phyloP scores from a whole-genome alignment of 1,140 invertebrate genomes.

The Ganaspis sp. region DNA sequence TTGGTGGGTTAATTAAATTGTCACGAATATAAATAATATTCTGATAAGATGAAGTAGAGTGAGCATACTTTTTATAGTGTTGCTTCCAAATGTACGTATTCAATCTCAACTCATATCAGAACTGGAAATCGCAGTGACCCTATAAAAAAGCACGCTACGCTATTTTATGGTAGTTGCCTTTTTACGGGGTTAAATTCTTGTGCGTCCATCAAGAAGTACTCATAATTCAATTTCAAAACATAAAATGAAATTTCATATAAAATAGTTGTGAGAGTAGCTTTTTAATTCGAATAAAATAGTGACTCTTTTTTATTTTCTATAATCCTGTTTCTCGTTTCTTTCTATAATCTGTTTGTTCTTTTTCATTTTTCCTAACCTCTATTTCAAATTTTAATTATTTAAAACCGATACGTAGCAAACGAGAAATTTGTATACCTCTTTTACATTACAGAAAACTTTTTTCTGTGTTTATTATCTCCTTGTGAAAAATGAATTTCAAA shows the following conservation, averaged over 20 bases:
- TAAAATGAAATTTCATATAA: neutral
- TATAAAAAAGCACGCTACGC: conserved; percentile 8
- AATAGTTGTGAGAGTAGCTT: neutral
- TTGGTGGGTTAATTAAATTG: neutral
- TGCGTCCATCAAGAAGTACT: neutral
- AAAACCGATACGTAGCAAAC: too few species aligned
- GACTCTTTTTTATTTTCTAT: too few species aligned
- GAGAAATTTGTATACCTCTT: too few species aligned
- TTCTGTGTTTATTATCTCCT: too few species aligned
- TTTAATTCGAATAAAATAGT: neutral
- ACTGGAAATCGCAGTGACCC: neutral
- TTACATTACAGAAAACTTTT: too few species aligned
- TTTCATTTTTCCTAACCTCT: too few species aligned
- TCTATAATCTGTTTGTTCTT: too few species aligned
- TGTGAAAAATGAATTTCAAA: too few species aligned
- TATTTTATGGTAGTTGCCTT: neutral
- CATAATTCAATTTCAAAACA: neutral
- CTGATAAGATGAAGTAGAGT: neutral
- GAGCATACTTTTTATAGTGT: neutral
- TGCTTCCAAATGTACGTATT: neutral
- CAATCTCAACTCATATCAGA: conserved; percentile 8
- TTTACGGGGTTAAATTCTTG: neutral
- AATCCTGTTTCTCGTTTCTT: too few species aligned
- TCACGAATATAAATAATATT: conserved; percentile 3
- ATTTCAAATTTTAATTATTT: too few species aligned